Percentiles rank a stretch among this genome's conserved stretches.
Conservation (phyloP, 1,140 invertebrate species). For the Zaprionus gabonicus region DNA sequence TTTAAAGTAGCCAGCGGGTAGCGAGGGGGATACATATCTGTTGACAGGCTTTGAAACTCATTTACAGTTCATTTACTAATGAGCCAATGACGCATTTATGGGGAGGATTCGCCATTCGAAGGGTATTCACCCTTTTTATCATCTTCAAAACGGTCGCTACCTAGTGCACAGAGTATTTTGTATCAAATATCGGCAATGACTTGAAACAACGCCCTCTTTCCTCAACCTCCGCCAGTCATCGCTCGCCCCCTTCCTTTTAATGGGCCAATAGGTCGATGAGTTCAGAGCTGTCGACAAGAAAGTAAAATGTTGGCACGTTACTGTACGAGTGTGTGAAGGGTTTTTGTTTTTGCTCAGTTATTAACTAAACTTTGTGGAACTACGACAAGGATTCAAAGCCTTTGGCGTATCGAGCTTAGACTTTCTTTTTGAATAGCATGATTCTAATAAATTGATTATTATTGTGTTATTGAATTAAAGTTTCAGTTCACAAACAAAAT, state of each 20-base stretch:
- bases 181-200: slow-evolving; percentile 27
- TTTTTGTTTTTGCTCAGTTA: slow-evolving; percentile 19
- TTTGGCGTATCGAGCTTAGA: no score
- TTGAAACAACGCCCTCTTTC: slow-evolving; percentile 25
- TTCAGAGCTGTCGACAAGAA: slow-evolving; percentile 28
- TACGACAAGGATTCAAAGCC: background rate
- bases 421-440: no score
- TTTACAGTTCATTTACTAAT: slow-evolving; percentile 77
- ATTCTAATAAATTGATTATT: background rate
- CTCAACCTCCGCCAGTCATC: background rate
- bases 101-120: slow-evolving; percentile 35
- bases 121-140: slow-evolving; percentile 11
- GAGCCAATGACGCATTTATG: slow-evolving; percentile 72
- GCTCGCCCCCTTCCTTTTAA: background rate
- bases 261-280: slow-evolving; percentile 1
- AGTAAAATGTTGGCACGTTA: slow-evolving; percentile 39
- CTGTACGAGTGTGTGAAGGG: slow-evolving; percentile 24
- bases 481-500: background rate
- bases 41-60: slow-evolving; percentile 67
- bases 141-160: background rate
- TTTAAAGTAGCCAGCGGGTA: background rate
- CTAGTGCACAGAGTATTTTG: slow-evolving; percentile 1
- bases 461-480: background rate
- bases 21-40: slow-evolving; percentile 40
- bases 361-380: slow-evolving; percentile 43